Base-by-base conservation (phyloP, 2,797 vertebrate species). In the Fratercula arctica region DNA sequence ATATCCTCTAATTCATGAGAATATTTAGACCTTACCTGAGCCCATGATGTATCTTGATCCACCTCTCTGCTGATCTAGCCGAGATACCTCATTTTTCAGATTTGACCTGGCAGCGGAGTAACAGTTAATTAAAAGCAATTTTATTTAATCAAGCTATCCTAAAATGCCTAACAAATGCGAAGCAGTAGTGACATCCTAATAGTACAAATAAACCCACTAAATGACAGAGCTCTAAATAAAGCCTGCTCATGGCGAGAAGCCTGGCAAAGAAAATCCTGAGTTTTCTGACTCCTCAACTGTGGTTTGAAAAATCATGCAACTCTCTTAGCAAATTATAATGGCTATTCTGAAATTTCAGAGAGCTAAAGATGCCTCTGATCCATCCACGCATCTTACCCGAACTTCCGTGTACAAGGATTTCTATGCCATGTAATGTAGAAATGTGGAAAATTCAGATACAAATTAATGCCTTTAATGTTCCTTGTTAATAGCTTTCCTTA, bases 1-100 rank as follows among this genome's bases (percentile, higher is more conserved):
- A 70, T 35, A 21, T 63, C 5, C 10, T 60, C 37, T 39, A 59
- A 64, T 46, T 46, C 14, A 63, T 25, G 41, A 61, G 23, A 90
- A 39, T 50, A 63, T 73, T 91, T 76, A 51, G 56, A 72, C 37
- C 67, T 94, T 97, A 99, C 99, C 99, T 98, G 99, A 99, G 46
- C 99, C 99, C 97, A 99, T 98, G 82, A 99, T 98, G 91, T 99
- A 99, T 73, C 99, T 98, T 0, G 99, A 97, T 67, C 99, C 98
- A n/a, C 99, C 98, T 6, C 98, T 98, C 74, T 98, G 98, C 90
- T 99, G 98, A 95, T 99, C 98, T 94, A 98, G 93, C 67, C 97
- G 98, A 54, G 97, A 95, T 2, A 96, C 51, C 56, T 98, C 97
- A 11, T 98, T 98, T 96, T 63, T 99, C 82, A 99, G 91, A 74